Evolutionary conservation across 2,888 invertebrate species (phyloP).

Genomic region (Eupeodes luniger): DNA sequence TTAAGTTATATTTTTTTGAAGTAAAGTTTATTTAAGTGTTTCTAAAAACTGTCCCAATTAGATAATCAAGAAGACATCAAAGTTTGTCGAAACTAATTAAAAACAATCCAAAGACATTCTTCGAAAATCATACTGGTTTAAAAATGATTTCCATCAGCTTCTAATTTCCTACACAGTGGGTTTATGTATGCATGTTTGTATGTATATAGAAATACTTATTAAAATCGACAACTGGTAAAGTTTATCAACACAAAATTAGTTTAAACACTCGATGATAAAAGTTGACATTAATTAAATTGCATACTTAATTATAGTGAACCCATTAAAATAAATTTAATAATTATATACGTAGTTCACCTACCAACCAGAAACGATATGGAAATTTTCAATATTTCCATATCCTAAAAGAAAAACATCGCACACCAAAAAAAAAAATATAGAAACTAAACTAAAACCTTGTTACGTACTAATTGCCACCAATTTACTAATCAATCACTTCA

Average conservation of each 20-base stretch:
- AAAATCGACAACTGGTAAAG: neutral
- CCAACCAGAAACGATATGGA: neutral
- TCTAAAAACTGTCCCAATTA: too few species aligned
- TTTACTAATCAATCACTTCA: constrained; percentile 60
- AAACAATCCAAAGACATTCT: too few species aligned
- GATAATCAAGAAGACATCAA: too few species aligned
- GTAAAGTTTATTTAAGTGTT: too few species aligned
- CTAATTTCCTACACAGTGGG: neutral
- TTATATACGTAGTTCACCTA: neutral
- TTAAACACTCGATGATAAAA: constrained; percentile 1
- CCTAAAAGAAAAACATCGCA: too few species aligned
- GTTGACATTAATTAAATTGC: constrained; percentile 26
- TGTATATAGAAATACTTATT: neutral
- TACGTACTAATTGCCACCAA: constrained; percentile 51
- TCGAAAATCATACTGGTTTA: neutral
- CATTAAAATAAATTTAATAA: constrained; percentile 37
- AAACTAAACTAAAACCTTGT: constrained; percentile 11
- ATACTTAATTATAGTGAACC: constrained; percentile 16
- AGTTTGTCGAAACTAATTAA: too few species aligned
- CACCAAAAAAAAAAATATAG: neutral
- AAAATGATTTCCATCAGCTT: neutral
- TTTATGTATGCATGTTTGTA: too few species aligned
- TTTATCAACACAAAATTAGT: neutral
- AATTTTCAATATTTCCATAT: constrained; percentile 5
- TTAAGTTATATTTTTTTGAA: too few species aligned